Evolutionary conservation across 1,140 invertebrate species (phyloP).

Genomic region (Pseudachorutes palmiensis): DNA sequence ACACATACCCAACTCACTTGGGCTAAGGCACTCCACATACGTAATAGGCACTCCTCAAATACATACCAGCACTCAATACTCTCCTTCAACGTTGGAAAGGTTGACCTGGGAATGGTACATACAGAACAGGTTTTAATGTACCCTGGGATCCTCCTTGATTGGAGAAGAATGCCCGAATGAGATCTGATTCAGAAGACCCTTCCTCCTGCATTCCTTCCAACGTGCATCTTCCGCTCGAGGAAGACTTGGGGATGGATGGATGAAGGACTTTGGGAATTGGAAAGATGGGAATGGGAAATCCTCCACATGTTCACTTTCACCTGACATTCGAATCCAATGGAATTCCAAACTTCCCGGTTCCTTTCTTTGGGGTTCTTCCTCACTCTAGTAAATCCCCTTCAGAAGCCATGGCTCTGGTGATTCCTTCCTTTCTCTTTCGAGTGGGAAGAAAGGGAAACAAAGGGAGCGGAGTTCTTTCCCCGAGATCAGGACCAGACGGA

Average conservation of each 20-base stretch:
- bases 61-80: too few relatives aligned
- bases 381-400: neutral
- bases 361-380: too few relatives aligned
- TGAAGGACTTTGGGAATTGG: neutral
- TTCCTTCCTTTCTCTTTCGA: neutral
- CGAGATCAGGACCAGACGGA: slow-evolving; percentile 4
- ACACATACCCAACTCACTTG: neutral
- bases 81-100: too few relatives aligned
- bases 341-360: neutral
- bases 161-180: too few relatives aligned
- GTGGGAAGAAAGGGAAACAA: neutral
- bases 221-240: too few relatives aligned
- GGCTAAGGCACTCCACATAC: too few relatives aligned
- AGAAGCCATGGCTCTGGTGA: neutral
- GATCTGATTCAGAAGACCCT: too few relatives aligned
- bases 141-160: neutral
- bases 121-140: too few relatives aligned
- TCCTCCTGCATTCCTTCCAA: too few relatives aligned
- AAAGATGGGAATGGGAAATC: neutral
- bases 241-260: neutral
- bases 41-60: too few relatives aligned
- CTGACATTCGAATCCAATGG: neutral
- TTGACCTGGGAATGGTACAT: too few relatives aligned
- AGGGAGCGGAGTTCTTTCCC: neutral
- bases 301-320: slow-evolving; percentile 1